Base-by-base conservation (phyloP, 2,888 invertebrate species). In the Plusia festucae region DNA sequence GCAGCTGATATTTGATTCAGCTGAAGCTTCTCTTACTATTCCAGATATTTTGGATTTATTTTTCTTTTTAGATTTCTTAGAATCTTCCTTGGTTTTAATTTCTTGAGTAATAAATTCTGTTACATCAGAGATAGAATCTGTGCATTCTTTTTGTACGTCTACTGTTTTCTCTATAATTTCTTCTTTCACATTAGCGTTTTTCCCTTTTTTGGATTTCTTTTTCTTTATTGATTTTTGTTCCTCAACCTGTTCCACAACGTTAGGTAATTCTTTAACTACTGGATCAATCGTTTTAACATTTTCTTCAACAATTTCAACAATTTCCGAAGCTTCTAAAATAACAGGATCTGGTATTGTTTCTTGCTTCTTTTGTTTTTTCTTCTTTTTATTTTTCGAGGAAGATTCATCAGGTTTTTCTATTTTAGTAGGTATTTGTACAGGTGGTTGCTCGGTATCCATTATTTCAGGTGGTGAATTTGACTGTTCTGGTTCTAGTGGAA, bases 301-400 rank as follows among this genome's bases (percentile, higher is more conserved):
- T 66, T 82, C 73, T 0, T 69, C 59, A 15, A 70, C 60, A n/a
- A 61, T 65, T 69, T 81, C 72, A 40, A 70, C 60, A 51, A 58
- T 62, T 78, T 82, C 80, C 59, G 69, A 79, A 44, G 66, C 75
- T 80, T 81, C 76, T 70, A 70, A 74, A 24, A 81, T 64, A 60
- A 77, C 51, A 57, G 77, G 58, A 62, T 83, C 82, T 34, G 75
- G 46, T n/a, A 76, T 62, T 53, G 82, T 83, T 55, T 86, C 84
- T 20, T 73, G 73, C 67, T 88, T 89, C 70, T 88, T 90, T 52
- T 75, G 81, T 78, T 90, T 91, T 60, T 87, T 91, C 61, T 85
- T 85, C 71, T 89, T 91, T 73, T 87, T 88, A 70, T 66, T 78
- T 77, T 87, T 91, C 30, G 69, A 40, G 46, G 59, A 52, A 16